Conservation (phyloP, 2,888 invertebrate species). For the Epinotia ramella region DNA sequence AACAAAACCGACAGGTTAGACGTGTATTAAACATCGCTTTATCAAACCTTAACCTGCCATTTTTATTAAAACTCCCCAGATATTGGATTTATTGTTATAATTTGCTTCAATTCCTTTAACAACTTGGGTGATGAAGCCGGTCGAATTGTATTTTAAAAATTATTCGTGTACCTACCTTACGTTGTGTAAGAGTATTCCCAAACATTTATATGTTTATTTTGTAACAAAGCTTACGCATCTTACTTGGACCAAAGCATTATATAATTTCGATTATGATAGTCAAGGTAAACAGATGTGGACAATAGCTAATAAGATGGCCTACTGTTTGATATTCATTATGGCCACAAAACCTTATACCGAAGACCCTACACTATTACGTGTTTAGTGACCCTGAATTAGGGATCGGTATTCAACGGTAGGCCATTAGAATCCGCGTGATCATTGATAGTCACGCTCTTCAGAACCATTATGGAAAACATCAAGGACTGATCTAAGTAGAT, state of each 20-base stretch:
- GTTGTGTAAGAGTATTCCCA: too few species aligned
- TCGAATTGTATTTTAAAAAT: too few species aligned
- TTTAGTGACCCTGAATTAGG: conserved; percentile 41
- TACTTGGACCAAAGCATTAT: background rate
- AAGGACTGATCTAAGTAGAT: conserved; percentile 12
- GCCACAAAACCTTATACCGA: conserved; percentile 32
- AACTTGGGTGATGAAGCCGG: too few species aligned
- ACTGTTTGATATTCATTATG: conserved; percentile 37
- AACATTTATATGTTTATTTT: too few species aligned
- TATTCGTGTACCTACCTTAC: too few species aligned
- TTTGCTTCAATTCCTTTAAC: too few species aligned
- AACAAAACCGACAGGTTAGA: too few species aligned
- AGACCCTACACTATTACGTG: conserved; percentile 33
- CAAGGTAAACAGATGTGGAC: conserved; percentile 22
- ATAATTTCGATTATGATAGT: background rate
- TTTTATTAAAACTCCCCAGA: too few species aligned
- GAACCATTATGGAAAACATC: conserved; percentile 25
- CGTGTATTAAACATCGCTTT: too few species aligned
- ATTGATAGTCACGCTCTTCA: conserved; percentile 39
- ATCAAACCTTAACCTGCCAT: too few species aligned
- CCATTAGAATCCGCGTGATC: conserved; percentile 39
- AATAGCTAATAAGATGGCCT: conserved; percentile 19
- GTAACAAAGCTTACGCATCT: background rate
- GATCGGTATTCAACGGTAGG: conserved; percentile 34
- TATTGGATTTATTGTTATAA: too few species aligned